Evolutionary conservation across 2,888 invertebrate species (phyloP), one percentile per base, ranked within the genome.

Genomic region (Dryadula phaetusa): DNA sequence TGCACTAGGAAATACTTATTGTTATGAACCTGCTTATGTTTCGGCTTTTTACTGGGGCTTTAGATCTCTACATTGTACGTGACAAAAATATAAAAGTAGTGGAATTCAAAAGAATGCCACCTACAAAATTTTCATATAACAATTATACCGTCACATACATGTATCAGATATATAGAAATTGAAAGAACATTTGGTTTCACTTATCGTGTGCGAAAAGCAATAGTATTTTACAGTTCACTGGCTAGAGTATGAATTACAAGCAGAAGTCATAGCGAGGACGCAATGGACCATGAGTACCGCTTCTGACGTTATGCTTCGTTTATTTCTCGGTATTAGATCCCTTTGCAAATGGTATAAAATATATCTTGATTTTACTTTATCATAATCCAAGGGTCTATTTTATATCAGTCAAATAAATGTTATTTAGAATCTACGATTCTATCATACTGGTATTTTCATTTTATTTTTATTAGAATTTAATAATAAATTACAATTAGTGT

Each of bases 221-320:
- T 67, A 67, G 67, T 63, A 52, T 42, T 67, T 67, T 42, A 63
- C 63, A 63, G 67, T 67, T 67, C 67, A 63, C 49, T 67, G 42
- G 47, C 10, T 32, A 40, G 20, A 56, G 49, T 63, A 67, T 67
- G 63, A 63, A 52, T 67, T 67, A 58, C 67, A 66, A 62, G 62
- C 49, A 62, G 47, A 40, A 63, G 63, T 58, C 67, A 63, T 63
- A 67, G 56, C 63, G 56, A 63, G 49, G 42, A 34, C 42, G 58
- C 67, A 62, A 58, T 67, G 63, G 67, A 58, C 67, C 63, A 47
- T 66, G 46, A 60, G 53, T 46, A 53, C 32, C 44, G 61, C 53
- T 46, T 65, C 44, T 54, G 42, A 54, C 42, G 61, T 22, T 49
- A 62, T 18, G 56, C 58, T 52, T 67, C 67, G 58, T 34, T 67